phyloP scores from a whole-genome alignment of 2,797 vertebrate genomes.

The Capromys pilorides region DNA sequence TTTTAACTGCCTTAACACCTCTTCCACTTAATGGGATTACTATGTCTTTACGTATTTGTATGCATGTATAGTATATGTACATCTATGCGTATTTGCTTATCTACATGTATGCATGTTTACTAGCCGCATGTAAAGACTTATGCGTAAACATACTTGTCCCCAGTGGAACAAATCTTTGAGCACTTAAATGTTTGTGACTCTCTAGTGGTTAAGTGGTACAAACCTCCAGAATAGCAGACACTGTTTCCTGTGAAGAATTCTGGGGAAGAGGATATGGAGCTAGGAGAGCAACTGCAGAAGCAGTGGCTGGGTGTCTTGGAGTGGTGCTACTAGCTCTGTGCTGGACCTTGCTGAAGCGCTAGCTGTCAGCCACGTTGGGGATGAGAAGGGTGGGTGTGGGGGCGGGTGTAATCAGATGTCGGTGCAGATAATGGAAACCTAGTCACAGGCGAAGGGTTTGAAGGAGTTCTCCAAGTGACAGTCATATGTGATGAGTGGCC shows the following conservation, averaged over 20 bases:
- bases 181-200: background rate
- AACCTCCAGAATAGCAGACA: background rate
- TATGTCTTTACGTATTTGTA: accelerated
- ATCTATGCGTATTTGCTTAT: background rate
- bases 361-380: background rate
- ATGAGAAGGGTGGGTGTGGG: too few species aligned
- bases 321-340: background rate
- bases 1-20: background rate
- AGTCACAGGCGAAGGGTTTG: background rate
- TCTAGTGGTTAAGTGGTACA: background rate
- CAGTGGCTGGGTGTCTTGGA: background rate
- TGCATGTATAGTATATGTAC: background rate
- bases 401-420: background rate
- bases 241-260: background rate
- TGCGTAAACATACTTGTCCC: too few species aligned
- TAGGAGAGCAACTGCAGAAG: background rate
- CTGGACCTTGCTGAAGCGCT: background rate
- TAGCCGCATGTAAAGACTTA: background rate
- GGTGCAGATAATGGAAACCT: background rate
- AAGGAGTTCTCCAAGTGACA: background rate
- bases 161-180: too few species aligned
- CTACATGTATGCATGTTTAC: background rate
- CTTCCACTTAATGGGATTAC: background rate
- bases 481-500: background rate
- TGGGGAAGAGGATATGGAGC: background rate